phyloP scores from a whole-genome alignment of 2,113 vertebrate genomes.

The Alethe castanea region DNA sequence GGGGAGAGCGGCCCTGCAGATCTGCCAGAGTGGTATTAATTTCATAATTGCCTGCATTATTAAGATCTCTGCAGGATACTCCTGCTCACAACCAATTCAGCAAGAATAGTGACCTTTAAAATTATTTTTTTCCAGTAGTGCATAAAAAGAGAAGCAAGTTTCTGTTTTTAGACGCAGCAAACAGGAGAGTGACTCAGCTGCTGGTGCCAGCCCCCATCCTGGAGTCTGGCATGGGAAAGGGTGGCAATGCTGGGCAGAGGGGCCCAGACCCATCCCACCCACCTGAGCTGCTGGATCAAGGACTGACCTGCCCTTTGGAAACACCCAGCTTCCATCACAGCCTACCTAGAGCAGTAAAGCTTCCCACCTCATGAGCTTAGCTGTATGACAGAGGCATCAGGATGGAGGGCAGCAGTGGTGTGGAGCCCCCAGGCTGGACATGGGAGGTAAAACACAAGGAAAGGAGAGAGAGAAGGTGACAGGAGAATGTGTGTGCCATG shows the following conservation, averaged over 20 bases:
- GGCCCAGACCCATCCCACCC: background rate
- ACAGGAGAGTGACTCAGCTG: background rate
- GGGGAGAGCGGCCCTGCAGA: constrained; percentile 8
- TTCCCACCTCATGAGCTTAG: background rate
- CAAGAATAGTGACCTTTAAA: background rate
- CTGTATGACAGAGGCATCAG: background rate
- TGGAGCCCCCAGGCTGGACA: background rate
- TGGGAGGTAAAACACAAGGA: background rate
- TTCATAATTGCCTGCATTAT: constrained; percentile 45
- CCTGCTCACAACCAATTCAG: background rate
- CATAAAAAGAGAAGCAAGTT: background rate
- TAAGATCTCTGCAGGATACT: constrained; percentile 34
- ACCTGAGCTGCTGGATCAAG: background rate
- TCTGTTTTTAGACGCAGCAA: background rate
- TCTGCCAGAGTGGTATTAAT: constrained; percentile 36
- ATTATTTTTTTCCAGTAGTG: background rate
- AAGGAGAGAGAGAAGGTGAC: background rate
- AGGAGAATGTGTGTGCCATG: background rate
- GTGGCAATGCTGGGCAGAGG: background rate
- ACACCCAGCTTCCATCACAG: background rate
- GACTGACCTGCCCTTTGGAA: background rate
- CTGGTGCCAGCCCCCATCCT: background rate
- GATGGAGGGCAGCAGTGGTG: background rate
- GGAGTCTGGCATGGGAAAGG: background rate
- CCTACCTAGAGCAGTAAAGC: background rate